A percentile compares a stretch with the other conserved stretches of the same genome.
Conservation (phyloP, 64 coral and sea anemone species). For the Platygyra sinensis region DNA sequence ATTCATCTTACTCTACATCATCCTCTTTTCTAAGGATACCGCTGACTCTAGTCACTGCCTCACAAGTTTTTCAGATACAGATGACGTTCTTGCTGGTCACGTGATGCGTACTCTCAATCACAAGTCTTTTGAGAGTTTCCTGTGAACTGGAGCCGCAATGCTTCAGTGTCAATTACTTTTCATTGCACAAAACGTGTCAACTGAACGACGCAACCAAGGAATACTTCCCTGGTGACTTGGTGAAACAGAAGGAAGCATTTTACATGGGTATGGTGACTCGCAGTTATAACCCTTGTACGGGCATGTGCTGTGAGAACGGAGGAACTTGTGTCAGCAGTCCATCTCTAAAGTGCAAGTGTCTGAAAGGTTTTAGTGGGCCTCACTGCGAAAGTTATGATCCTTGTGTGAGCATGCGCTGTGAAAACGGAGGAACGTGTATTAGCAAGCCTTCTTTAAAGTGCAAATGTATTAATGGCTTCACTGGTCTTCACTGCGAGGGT, state of each 20-base stretch:
- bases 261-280: constrained; percentile 7
- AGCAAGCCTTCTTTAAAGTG: background rate
- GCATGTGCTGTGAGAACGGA: constrained; percentile 46
- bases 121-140: constrained; percentile 28
- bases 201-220: background rate
- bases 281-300: background rate
- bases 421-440: constrained; percentile 31
- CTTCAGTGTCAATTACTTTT: constrained; percentile 16
- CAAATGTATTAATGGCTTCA: background rate
- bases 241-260: background rate
- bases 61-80: background rate
- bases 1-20: background rate
- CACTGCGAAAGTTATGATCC: background rate
- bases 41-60: background rate
- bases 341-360: background rate
- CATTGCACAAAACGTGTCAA: background rate
- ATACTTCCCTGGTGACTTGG: constrained; percentile 1
- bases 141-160: constrained; percentile 22
- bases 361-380: background rate
- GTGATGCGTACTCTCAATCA: background rate
- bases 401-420: constrained; percentile 32
- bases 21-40: background rate
- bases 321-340: constrained; percentile 2
- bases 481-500: constrained; percentile 21
- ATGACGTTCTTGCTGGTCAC: background rate